Evolutionary conservation across 2,888 invertebrate genomes (phyloP).

Genomic region (Drosophila buzzatii): DNA sequence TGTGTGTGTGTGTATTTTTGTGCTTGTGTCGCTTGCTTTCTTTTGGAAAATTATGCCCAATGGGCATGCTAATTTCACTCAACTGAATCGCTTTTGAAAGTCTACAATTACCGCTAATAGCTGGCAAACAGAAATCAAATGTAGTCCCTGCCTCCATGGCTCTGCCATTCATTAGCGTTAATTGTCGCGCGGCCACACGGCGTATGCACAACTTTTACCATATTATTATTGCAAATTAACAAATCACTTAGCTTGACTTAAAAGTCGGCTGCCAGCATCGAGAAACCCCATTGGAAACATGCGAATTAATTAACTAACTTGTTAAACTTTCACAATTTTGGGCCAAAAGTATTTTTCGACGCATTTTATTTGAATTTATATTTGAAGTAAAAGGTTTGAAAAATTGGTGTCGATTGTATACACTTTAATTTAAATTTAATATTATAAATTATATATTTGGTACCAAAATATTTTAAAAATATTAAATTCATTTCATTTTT

Average conservation of each 20-base stretch:
- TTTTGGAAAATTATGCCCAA: slow-evolving; percentile 68
- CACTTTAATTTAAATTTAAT: not conserved
- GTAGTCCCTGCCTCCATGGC: slow-evolving; percentile 8
- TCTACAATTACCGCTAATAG: slow-evolving; percentile 77
- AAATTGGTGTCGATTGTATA: slow-evolving; percentile 1
- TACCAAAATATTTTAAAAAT: not conserved
- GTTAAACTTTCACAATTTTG: slow-evolving; percentile 67
- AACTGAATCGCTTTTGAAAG: slow-evolving; percentile 61
- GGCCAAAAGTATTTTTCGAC: slow-evolving; percentile 38
- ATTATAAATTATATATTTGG: not conserved
- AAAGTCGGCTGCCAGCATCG: slow-evolving; percentile 12
- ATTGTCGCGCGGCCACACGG: slow-evolving; percentile 54
- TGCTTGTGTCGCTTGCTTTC: slow-evolving; percentile 31
- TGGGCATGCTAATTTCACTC: slow-evolving; percentile 77
- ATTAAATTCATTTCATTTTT: too few relatives aligned
- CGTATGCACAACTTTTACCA: slow-evolving; percentile 53
- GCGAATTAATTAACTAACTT: slow-evolving; percentile 74
- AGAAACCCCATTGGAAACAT: slow-evolving; percentile 39
- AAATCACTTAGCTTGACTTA: slow-evolving; percentile 66
- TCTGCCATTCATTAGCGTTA: slow-evolving; percentile 63
- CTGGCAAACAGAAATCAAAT: slow-evolving; percentile 63
- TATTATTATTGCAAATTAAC: slow-evolving; percentile 67
- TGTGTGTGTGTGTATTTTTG: slow-evolving; percentile 13
- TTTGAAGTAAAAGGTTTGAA: not conserved
- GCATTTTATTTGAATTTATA: slow-evolving; percentile 58